Evolutionary conservation across 2,797 vertebrate species (phyloP).

Genomic region (Darevskia mixta): DNA sequence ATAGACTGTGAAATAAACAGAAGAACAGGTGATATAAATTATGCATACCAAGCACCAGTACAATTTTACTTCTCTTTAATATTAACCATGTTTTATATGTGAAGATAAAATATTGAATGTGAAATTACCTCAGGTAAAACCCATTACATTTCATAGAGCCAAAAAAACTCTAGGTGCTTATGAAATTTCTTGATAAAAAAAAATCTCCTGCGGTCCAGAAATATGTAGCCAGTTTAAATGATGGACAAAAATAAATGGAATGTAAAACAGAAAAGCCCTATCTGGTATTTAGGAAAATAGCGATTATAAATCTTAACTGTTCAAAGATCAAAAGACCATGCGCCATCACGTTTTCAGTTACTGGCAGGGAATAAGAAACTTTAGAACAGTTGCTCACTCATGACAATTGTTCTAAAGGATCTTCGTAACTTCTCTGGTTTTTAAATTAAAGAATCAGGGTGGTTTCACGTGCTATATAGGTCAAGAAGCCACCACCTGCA

Average conservation of each 20-base stretch:
- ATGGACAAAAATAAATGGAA: slow-evolving; percentile 49
- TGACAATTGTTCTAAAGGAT: slow-evolving; percentile 28
- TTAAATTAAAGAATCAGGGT: neutral
- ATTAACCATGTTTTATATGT: slow-evolving; percentile 62
- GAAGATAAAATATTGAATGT: slow-evolving; percentile 71
- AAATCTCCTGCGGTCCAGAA: slow-evolving; percentile 42
- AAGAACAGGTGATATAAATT: slow-evolving; percentile 56
- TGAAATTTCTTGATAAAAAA: slow-evolving; percentile 59
- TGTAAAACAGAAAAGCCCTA: slow-evolving; percentile 59
- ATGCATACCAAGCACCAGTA: slow-evolving; percentile 61
- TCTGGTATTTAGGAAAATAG: slow-evolving; percentile 64
- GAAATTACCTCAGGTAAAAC: slow-evolving; percentile 69
- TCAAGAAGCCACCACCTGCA: neutral
- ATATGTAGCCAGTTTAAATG: slow-evolving; percentile 51
- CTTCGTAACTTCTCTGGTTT: neutral
- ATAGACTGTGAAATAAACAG: slow-evolving; percentile 68
- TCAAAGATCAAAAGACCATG: slow-evolving; percentile 62
- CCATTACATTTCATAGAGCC: slow-evolving; percentile 54
- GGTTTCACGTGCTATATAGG: neutral
- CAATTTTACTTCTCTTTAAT: slow-evolving; percentile 67
- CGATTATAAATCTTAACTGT: slow-evolving; percentile 63
- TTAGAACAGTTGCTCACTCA: slow-evolving; percentile 57
- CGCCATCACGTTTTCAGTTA: slow-evolving; percentile 60
- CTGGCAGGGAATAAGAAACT: slow-evolving; percentile 62
- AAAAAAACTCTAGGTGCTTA: slow-evolving; percentile 49